Evolutionary conservation across 2,888 invertebrate species (phyloP).

Genomic region (Latrodectus hesperus): DNA sequence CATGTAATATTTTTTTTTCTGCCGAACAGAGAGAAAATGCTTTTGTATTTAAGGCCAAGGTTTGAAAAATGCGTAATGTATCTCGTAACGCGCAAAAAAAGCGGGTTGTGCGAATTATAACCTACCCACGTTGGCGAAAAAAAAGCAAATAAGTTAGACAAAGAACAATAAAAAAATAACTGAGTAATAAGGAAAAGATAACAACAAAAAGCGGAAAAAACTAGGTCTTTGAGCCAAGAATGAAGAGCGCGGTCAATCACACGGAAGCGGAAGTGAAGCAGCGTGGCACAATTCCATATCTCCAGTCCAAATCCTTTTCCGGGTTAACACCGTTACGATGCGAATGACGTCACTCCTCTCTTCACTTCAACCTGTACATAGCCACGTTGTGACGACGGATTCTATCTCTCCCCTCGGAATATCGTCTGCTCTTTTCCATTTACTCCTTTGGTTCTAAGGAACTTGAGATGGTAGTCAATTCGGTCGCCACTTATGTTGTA

Average conservation of each 20-base stretch:
- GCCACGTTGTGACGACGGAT: slow-evolving; percentile 28
- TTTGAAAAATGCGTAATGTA: slow-evolving; percentile 29
- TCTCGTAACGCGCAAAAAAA: slow-evolving; percentile 36
- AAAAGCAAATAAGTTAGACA: background rate
- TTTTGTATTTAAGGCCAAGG: slow-evolving; percentile 45
- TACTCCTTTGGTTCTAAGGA: background rate
- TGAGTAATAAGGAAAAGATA: slow-evolving; percentile 65
- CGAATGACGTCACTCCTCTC: slow-evolving; percentile 54
- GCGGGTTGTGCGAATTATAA: slow-evolving; percentile 29
- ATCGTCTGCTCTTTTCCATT: slow-evolving; percentile 1
- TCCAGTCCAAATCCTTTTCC: slow-evolving; percentile 67
- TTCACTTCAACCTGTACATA: slow-evolving; percentile 39
- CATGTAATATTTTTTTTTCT: background rate
- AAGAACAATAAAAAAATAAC: slow-evolving; percentile 35
- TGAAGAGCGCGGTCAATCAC: slow-evolving; percentile 67
- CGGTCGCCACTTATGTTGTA: too few species aligned
- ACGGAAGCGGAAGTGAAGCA: slow-evolving; percentile 68
- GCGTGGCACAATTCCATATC: slow-evolving; percentile 69
- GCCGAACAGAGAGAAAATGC: background rate
- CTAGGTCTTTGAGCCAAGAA: slow-evolving; percentile 69
- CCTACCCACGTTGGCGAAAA: background rate
- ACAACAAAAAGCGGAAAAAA: slow-evolving; percentile 29
- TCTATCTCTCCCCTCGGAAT: slow-evolving; percentile 1
- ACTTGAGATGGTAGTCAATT: background rate
- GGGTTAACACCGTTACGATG: slow-evolving; percentile 67